A percentile compares a stretch with the other conserved stretches of the same genome.
Evolutionary conservation across 2,113 vertebrate genomes (phyloP).

Genomic region (Pygathrix nemaeus): DNA sequence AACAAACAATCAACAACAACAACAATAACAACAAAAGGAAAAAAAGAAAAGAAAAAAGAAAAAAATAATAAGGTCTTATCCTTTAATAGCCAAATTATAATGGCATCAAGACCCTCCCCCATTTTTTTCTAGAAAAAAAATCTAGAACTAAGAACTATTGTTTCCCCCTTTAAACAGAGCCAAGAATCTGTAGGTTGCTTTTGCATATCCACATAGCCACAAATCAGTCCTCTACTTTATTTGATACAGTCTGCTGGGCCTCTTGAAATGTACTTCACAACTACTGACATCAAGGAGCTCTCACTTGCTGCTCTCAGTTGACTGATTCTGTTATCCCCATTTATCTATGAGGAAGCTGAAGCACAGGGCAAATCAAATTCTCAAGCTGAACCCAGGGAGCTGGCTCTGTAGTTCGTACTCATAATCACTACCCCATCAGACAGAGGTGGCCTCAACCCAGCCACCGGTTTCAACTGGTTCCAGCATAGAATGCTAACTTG

Average conservation of each 20-base stretch:
- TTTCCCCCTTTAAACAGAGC: background rate
- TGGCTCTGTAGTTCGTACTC: background rate
- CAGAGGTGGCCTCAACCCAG: background rate
- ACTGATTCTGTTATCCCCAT: background rate
- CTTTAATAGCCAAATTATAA: constrained; percentile 10
- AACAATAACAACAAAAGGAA: too few species aligned
- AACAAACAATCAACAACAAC: too few species aligned
- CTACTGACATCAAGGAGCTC: background rate
- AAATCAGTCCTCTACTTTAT: background rate
- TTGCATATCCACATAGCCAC: background rate
- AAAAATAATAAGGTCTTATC: background rate
- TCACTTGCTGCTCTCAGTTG: background rate
- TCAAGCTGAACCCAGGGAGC: background rate
- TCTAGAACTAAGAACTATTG: background rate
- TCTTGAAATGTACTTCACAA: constrained; percentile 14
- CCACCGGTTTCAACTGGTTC: background rate
- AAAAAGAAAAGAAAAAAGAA: too few species aligned
- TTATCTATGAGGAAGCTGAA: background rate
- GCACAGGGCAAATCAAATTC: background rate
- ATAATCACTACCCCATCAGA: background rate
- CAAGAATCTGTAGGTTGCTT: background rate
- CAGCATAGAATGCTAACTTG: background rate
- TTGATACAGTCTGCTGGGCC: background rate
- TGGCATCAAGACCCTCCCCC: background rate
- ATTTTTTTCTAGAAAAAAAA: background rate